Base-by-base conservation (phyloP, 2,888 invertebrate species). In the Spodoptera littoralis region DNA sequence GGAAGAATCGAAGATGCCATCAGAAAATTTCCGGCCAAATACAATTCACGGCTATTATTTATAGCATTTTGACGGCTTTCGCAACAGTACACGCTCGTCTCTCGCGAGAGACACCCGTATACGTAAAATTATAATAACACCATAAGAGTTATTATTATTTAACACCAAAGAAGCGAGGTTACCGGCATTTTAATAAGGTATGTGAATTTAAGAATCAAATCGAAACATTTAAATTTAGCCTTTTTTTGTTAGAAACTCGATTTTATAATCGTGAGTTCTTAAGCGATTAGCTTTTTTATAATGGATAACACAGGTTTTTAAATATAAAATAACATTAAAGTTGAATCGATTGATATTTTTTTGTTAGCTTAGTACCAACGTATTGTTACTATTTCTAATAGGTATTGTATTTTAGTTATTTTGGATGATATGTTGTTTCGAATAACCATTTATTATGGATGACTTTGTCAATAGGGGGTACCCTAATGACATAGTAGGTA, bases 71-170 rank as follows among this genome's bases (percentile, higher is more conserved):
- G 77, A 72, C 75, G 80, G 77, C 82, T 87, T 85, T 85, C 85
- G 84, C 85, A 84, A 87, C 90, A 92, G 90, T 90, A 59, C 76
- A 80, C 82, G 81, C 75, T 80, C 80, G 87, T 81, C 87, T 84
- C 76, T 82, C 79, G 80, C 61, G 69, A 70, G 77, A 70, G 83
- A 71, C 84, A 85, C 86, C 73, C 85, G 89, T 74, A 54, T 61
- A 52, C 36, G 36, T 36, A 36, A 9, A 36, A 36, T 36, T 36
- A 36, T 36, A 8, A 36, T 36, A 36, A 36, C 36, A 47, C 8
- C 22, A 54, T 54, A 54, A 60, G 18, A 18, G 18, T 12, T 48
- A 46, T 58, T 57, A 22, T 47, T 24, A 11, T 36, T 52, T 49
- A 30, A 41, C 50, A 55, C n/a, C 43, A 18, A 55, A 63, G 50